Percentiles rank a stretch among this genome's conserved stretches.
phyloP scores from a whole-genome alignment of 2,113 vertebrate species.

The Antechinus flavipes region DNA sequence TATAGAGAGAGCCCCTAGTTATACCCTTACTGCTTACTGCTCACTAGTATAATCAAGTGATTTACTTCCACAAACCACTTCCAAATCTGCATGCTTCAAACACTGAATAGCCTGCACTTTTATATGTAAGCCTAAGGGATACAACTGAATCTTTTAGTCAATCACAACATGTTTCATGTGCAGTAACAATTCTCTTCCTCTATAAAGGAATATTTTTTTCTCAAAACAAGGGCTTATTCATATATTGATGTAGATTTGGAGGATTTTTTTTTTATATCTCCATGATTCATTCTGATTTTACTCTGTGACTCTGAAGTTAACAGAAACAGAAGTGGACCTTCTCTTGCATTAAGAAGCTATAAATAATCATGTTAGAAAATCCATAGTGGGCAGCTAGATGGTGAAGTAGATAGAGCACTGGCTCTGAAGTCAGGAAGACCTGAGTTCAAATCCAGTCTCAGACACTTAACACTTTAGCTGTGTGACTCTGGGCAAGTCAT shows the following conservation, averaged over 20 bases:
- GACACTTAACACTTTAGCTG: too few species aligned
- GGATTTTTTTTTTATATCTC: not conserved
- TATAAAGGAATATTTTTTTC: not conserved
- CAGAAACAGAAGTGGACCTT: not conserved
- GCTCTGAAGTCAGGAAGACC: too few species aligned
- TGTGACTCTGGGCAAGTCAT: too few species aligned
- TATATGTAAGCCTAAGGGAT: not conserved
- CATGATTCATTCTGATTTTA: not conserved
- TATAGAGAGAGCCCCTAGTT: not conserved
- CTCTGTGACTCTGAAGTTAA: not conserved
- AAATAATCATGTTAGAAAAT: not conserved
- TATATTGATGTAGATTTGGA: not conserved
- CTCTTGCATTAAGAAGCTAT: not conserved
- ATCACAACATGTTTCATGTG: not conserved
- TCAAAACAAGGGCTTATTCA: not conserved
- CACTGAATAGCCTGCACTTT: not conserved
- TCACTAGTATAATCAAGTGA: not conserved
- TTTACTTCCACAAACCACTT: not conserved
- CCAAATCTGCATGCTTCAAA: not conserved
- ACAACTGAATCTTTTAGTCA: not conserved
- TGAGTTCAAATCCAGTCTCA: too few species aligned
- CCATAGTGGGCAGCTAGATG: too few species aligned
- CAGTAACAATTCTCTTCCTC: not conserved
- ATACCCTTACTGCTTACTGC: not conserved
- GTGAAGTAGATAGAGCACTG: too few species aligned